Base-by-base conservation (phyloP, 30 jellyfish, hydroid and myxozoan genomes). In the Pseudorhiza aurosa region DNA sequence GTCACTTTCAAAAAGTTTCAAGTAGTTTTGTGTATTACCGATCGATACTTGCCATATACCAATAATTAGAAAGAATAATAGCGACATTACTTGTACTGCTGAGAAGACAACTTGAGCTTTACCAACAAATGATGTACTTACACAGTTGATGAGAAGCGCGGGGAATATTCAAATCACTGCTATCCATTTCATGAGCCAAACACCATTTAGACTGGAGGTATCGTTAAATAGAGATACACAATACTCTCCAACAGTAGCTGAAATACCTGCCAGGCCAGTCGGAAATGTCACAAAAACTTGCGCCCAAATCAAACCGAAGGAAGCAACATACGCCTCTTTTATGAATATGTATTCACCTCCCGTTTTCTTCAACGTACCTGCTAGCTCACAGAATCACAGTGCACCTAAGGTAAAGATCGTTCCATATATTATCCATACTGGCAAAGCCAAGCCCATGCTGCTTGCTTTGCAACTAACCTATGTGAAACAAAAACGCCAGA, bases 281-380 rank as follows among this genome's bases (percentile, higher is more conserved):
- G 88, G 88, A 55, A 56, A 19, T 8, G 37, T 18, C 33, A 75
- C 32, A 33, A 56, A 17, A 30, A 32, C 46, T 35, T 36, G 36
- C 25, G 68, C 30, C 88, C 85, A 72, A 5, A 53, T 51, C 21
- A 24, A 10, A 8, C 46, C 26, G 37, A 72, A 72, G 12, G 70
- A 72, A 10, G 55, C 24, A 28, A 19, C 35, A 40, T 37, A 80
- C 9, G 83, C 83, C 35, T 80, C 83, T 32, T 46, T 51, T 10
- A 62, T 63, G 77, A 30, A 64, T 15, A 67, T 37, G 21, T 62
- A 80, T 29, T 67, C 83, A 2, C 91, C 91, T 46, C 91, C 91
- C 8, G 91, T 55, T 31, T 64, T 80, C 43, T 31, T n/a, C 35
- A 37, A 14, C 74, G 68, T 55, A 4, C 65, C n/a, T 8, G 91